Percentiles rank a stretch among this genome's conserved stretches.
These are phyloP conservation scores for Julus scandinavius DNA, from an alignment of 2,888 invertebrate species.

Conservation along the genomic window DNA sequence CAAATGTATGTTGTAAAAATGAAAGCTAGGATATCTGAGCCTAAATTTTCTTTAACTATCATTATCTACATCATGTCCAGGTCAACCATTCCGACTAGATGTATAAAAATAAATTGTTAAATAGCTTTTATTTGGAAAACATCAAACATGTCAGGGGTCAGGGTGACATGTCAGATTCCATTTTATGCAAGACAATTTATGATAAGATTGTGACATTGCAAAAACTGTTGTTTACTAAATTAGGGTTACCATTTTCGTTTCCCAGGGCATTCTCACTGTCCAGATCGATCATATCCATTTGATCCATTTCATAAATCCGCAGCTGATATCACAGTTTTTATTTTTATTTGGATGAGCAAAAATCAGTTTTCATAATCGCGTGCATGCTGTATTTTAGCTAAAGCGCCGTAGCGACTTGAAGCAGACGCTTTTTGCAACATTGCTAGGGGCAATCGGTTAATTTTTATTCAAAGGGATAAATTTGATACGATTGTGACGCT, in stretches of 20 bases:
- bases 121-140: no score
- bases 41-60: no score
- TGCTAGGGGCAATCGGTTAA: neutral
- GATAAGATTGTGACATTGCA: no score
- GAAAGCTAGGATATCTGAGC: no score
- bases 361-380: neutral
- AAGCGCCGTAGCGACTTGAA: neutral
- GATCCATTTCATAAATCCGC: neutral
- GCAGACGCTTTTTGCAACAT: neutral
- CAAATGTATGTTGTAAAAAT: no score
- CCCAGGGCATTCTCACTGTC: neutral
- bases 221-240: no score
- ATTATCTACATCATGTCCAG: no score
- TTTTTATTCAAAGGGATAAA: neutral
- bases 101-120: no score
- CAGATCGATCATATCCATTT: conserved; percentile 9
- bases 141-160: no score
- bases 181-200: no score
- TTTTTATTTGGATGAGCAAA: neutral
- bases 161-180: no score
- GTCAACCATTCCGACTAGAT: no score
- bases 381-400: neutral
- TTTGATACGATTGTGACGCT: neutral
- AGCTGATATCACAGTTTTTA: neutral
- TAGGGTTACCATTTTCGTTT: neutral